Evolutionary conservation across 1,140 invertebrate species (phyloP).

Genomic region (Leptinotarsa lineolata): DNA sequence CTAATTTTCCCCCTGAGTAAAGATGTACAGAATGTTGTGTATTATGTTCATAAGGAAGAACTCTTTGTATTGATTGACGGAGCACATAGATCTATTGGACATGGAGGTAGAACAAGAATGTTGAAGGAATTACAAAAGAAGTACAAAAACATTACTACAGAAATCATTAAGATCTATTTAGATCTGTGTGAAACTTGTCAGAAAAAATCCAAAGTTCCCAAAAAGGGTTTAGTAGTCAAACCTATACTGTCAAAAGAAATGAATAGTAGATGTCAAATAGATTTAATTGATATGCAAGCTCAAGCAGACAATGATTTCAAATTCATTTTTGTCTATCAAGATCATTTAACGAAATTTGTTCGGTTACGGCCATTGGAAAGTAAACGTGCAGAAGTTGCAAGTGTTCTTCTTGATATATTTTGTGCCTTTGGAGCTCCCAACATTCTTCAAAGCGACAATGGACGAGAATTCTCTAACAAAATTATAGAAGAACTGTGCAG

Average conservation of each 20-base stretch:
- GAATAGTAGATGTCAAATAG: constrained; percentile 56
- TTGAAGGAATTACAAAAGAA: too few species aligned
- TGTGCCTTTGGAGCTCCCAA: constrained; percentile 41
- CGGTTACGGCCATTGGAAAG: background rate
- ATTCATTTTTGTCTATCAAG: constrained; percentile 59
- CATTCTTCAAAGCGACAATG: constrained; percentile 52
- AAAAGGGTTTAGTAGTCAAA: constrained; percentile 49
- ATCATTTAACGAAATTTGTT: constrained; percentile 57
- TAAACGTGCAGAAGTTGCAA: constrained; percentile 40
- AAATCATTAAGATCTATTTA: constrained; percentile 35
- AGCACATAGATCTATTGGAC: too few species aligned
- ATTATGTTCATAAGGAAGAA: too few species aligned
- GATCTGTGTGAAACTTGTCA: constrained; percentile 32
- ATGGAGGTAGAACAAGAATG: too few species aligned
- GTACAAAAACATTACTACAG: constrained; percentile 36
- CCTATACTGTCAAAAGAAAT: constrained; percentile 38
- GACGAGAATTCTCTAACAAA: constrained; percentile 36
- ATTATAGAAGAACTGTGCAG: constrained; percentile 42
- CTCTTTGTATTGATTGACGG: too few species aligned
- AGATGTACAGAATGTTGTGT: too few species aligned
- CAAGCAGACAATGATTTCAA: constrained; percentile 54
- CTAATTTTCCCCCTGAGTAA: too few species aligned
- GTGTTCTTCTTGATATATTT: constrained; percentile 48
- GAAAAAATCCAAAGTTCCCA: constrained; percentile 33
- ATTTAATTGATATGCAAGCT: constrained; percentile 58